These are phyloP conservation scores for Muntiacus muntjak DNA, from an alignment of 2,113 vertebrate species.

Conservation along the genomic window DNA sequence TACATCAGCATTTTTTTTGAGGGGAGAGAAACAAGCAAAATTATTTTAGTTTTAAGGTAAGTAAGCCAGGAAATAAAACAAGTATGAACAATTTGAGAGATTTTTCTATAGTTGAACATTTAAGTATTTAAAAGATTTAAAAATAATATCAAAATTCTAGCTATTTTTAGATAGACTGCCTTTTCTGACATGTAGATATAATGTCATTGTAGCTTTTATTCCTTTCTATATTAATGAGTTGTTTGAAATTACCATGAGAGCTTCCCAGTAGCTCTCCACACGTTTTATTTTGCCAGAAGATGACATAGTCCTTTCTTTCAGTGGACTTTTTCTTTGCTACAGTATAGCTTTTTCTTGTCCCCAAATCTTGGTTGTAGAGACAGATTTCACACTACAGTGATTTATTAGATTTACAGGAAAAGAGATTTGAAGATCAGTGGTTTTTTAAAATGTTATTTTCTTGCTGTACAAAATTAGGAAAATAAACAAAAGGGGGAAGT, in stretches of 20 bases:
- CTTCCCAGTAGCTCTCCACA: neutral
- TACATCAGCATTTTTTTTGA: neutral
- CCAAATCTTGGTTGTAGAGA: neutral
- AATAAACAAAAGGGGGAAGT: neutral
- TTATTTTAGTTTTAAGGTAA: conserved; percentile 3
- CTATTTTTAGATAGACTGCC: neutral
- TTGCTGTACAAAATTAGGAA: neutral
- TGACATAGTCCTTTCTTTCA: neutral
- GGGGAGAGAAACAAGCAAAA: neutral
- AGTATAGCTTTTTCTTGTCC: neutral
- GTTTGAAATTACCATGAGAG: neutral
- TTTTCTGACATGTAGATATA: neutral
- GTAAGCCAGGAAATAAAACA: conserved; percentile 9
- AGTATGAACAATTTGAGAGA: neutral
- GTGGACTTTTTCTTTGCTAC: neutral
- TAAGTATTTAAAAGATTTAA: neutral
- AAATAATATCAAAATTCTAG: neutral
- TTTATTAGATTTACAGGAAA: neutral
- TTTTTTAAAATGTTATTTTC: neutral
- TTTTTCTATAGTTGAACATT: neutral
- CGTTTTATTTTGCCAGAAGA: neutral
- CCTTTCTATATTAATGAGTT: neutral
- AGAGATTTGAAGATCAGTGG: neutral
- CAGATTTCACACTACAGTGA: neutral
- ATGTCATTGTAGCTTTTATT: neutral